These are phyloP conservation scores for Anser cygnoides DNA, from an alignment of 2,113 vertebrate genomes.

Conservation along the genomic window DNA sequence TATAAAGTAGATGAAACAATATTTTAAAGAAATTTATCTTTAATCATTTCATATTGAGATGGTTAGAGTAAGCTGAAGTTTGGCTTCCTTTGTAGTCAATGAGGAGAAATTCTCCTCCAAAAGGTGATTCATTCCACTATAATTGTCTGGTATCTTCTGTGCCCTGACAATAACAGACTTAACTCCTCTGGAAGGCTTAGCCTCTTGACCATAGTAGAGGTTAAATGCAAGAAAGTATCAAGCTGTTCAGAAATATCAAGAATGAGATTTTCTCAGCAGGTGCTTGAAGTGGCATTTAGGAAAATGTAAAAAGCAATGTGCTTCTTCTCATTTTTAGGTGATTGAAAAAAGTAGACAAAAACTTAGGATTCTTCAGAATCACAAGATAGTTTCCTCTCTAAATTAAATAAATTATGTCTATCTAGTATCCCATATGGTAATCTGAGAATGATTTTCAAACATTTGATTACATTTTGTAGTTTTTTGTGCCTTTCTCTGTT, in stretches of 20 bases:
- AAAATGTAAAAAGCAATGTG: neutral
- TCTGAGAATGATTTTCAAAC: neutral
- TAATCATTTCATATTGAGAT: neutral
- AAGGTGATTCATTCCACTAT: neutral
- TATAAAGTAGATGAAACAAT: neutral
- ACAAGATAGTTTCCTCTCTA: neutral
- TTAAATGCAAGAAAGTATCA: neutral
- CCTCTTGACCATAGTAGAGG: neutral
- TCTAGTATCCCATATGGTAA: neutral
- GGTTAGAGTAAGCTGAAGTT: neutral
- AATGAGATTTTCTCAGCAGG: neutral
- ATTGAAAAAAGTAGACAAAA: neutral
- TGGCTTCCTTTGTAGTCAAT: neutral
- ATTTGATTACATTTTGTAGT: neutral
- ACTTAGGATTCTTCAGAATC: neutral
- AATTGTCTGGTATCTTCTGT: neutral
- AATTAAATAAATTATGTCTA: neutral
- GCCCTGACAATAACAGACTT: neutral
- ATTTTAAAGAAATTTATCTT: neutral
- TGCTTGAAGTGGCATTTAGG: neutral
- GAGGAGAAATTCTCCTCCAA: neutral
- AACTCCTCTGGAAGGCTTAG: neutral
- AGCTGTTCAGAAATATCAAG: neutral
- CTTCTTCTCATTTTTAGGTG: neutral
- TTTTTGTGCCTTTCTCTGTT: neutral